Base-by-base conservation (phyloP, 2,797 vertebrate genomes). In the Protosalanx chinensis region DNA sequence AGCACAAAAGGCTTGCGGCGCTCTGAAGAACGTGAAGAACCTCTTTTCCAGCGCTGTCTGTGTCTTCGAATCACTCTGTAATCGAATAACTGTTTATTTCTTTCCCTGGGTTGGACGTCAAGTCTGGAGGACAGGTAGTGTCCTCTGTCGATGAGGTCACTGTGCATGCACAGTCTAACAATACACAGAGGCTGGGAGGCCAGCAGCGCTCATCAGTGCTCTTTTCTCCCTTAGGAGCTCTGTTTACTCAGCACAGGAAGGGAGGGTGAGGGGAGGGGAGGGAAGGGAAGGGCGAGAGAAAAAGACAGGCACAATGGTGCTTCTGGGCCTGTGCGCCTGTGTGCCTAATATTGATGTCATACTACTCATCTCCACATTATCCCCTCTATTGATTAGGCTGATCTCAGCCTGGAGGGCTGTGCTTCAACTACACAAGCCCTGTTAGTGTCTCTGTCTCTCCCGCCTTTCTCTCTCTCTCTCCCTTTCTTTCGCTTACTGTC, bases 381-480 rank as follows among this genome's bases (percentile, higher is more conserved):
- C 80, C 79, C 75, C 81, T 74, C 75, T 87, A 88, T 87, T 86
- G 84, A 90, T 75, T 89, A 81, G 77, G 89, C 90, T 85, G 73
- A 87, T 79, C 88, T 91, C 82, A 92, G 81, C 79, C 79, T 53
- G 79, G 7, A 80, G 85, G 46, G 3, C 70, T 62, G 70, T 32
- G 56, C 62, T 80, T 56, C 51, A 72, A 82, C 16, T 8, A n/a
- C 33, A 61, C 82, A 72, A 82, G 79, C 81, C 72, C 16, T 16
- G 51, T 56, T n/a, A 67, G 62, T 63, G 12, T 32, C 37, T 33
- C 27, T 64, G 13, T 27, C 60, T 57, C 51, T 65, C 49, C 49
- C 32, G 64, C 37, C 37, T 63, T 5, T 63, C 33, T 35, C 13
- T 37, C 35, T 41, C 15, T 8, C 29, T 23, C 29, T 13, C 61